Evolutionary conservation across 2,113 vertebrate genomes (phyloP), one percentile per base, ranked within the genome.

Genomic region (Tenebrosternarchus preto): DNA sequence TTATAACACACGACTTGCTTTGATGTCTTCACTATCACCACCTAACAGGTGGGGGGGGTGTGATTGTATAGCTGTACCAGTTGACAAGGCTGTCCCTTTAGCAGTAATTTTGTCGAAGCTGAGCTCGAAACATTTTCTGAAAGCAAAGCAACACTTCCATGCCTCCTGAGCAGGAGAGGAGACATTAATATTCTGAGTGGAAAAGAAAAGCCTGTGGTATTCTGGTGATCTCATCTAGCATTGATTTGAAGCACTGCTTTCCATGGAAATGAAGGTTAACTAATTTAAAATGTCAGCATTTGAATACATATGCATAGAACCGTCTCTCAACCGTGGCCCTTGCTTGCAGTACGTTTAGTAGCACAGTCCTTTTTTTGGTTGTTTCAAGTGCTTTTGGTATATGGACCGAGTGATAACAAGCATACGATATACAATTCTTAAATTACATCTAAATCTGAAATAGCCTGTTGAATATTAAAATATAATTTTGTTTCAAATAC

Each of bases 21-120:
- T 85, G 82, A 85, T 78, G 85, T 64, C 22, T 84, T 86, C 75
- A 86, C 78, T 84, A 75, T 84, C 82, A 88, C 81, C 36, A 61
- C 82, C 86, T 85, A 29, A 82, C 81, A 82, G 77, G 60, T 55
- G 15, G 24, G 64, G 64, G 29, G 9, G 17, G 11, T 2, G 6
- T 68, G 83, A 61, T 87, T 81, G 80, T 85, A 83, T 71, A 64
- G 72, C 60, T 53, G 46, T 85, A 83, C 83, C 82, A 86, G 75
- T 77, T 86, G 36, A 83, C 61, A 68, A 43, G 68, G n/a, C 31
- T 64, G 43, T 76, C 24, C 61, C 69, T 59, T 64, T 67, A 78
- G 80, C 76, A 79, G 61, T 79, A 71, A 85, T 86, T 87, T 85
- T 20, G 63, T 77, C 78, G 25, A 39, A 80, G 76, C 74, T 74